Evolutionary conservation across 2,888 invertebrate genomes (phyloP).

Genomic region (Gisinianus flammeolus): DNA sequence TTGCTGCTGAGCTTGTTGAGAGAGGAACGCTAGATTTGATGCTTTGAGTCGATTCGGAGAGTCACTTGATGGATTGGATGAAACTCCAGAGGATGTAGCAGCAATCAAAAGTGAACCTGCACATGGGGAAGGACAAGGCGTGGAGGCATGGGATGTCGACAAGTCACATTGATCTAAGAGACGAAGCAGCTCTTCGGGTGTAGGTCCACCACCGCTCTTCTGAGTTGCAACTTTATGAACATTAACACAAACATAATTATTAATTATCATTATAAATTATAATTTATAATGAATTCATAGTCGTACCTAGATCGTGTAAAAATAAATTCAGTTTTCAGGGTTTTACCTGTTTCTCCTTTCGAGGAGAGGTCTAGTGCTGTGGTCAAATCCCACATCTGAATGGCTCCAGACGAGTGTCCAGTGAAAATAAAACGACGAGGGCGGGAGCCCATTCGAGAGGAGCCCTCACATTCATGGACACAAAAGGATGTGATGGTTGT

Average conservation of each 20-base stretch:
- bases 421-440: slow-evolving; percentile 89
- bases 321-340: too few species aligned
- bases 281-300: too few species aligned
- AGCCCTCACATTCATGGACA: slow-evolving; percentile 97
- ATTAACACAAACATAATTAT: too few species aligned
- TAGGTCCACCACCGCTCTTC: slow-evolving; percentile 88
- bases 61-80: too few species aligned
- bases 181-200: slow-evolving; percentile 86
- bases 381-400: slow-evolving; percentile 98
- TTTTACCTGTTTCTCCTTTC: slow-evolving; percentile 63
- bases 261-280: too few species aligned
- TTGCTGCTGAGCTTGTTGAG: slow-evolving; percentile 54
- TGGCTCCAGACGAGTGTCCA: slow-evolving; percentile 88
- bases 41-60: slow-evolving; percentile 61
- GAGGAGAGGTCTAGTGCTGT: slow-evolving; percentile 66
- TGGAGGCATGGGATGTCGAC: slow-evolving; percentile 77
- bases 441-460: slow-evolving; percentile 85
- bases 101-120: slow-evolving; percentile 64
- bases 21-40: slow-evolving; percentile 60
- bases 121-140: slow-evolving; percentile 80
- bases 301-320: too few species aligned
- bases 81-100: slow-evolving; percentile 63
- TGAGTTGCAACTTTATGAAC: slow-evolving; percentile 61
- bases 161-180: slow-evolving; percentile 94
- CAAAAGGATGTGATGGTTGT: slow-evolving; percentile 95